Conservation (phyloP, 2,797 vertebrate genomes). For the Typhlichthys eigenmanni region DNA sequence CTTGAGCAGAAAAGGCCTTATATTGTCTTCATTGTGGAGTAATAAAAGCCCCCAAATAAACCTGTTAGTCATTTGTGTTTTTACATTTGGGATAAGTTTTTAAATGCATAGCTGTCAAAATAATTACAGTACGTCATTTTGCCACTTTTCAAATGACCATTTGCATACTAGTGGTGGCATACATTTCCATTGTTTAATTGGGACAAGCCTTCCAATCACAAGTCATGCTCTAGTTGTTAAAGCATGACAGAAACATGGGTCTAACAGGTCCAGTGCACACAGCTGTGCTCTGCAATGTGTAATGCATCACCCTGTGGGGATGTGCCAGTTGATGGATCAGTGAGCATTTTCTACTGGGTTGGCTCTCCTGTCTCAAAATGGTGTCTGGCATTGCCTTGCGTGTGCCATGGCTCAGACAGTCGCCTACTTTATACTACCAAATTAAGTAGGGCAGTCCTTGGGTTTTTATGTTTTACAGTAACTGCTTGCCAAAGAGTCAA, state of each 20-base stretch:
- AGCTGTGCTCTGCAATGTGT: constrained; percentile 18
- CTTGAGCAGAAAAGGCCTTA: constrained; percentile 67
- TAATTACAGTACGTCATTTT: background rate
- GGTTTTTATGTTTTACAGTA: background rate
- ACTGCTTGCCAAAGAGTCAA: constrained; percentile 12
- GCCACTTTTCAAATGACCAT: no score
- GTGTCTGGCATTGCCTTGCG: constrained; percentile 49
- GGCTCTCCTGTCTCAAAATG: constrained; percentile 38
- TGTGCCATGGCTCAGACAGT: constrained; percentile 46
- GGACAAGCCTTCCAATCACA: background rate
- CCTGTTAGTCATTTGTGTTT: constrained; percentile 15
- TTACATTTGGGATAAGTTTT: background rate
- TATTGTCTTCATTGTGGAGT: constrained; percentile 60
- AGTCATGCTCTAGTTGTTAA: background rate
- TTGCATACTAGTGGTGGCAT: no score
- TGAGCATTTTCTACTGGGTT: constrained; percentile 46
- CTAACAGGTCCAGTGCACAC: background rate
- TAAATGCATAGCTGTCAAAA: background rate
- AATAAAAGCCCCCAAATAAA: constrained; percentile 62
- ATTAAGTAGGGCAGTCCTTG: constrained; percentile 41
- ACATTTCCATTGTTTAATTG: background rate
- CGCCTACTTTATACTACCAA: constrained; percentile 57
- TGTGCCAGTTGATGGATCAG: constrained; percentile 46
- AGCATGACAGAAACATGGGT: background rate
- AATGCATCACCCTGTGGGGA: constrained; percentile 14